Conservation (phyloP, 2,888 invertebrate genomes). For the Adelognathus sp. region DNA sequence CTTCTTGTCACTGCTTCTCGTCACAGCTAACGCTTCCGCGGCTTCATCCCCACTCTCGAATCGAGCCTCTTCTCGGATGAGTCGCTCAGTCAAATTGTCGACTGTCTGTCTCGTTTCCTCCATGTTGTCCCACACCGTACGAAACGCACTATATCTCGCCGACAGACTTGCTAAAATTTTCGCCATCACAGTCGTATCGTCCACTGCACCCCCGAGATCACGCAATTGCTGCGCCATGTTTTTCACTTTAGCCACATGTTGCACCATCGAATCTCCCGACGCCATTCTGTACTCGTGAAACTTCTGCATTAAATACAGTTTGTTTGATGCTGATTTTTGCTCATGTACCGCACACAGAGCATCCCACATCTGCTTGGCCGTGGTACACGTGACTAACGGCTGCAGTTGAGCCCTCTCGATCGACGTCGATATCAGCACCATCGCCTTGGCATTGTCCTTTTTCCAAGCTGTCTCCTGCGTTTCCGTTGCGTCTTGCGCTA, state of each 20-base stretch:
- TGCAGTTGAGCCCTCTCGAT: constrained; percentile 52
- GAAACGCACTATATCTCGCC: neutral
- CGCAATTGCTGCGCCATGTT: neutral
- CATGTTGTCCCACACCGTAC: neutral
- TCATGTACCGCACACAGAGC: constrained; percentile 43
- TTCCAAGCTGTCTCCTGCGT: constrained; percentile 31
- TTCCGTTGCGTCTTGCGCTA: neutral
- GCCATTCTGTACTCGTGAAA: neutral
- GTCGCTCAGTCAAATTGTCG: neutral
- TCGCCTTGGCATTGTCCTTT: constrained; percentile 51
- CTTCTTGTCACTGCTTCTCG: neutral
- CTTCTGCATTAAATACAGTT: neutral
- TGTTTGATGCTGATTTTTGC: constrained; percentile 44
- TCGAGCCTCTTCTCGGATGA: neutral
- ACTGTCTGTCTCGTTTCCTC: neutral
- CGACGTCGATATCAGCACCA: constrained; percentile 53
- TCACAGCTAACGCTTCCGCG: neutral
- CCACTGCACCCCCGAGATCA: neutral
- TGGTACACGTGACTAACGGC: constrained; percentile 47
- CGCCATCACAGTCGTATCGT: neutral
- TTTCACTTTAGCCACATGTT: neutral
- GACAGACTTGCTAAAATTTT: neutral
- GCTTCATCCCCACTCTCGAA: neutral
- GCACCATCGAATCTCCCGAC: neutral
- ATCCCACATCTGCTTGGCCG: constrained; percentile 57